A percentile compares a stretch with the other conserved stretches of the same genome.
These are phyloP conservation scores for Conus ventricosus DNA, from an alignment of 1,140 invertebrate genomes.

Conservation along the genomic window DNA sequence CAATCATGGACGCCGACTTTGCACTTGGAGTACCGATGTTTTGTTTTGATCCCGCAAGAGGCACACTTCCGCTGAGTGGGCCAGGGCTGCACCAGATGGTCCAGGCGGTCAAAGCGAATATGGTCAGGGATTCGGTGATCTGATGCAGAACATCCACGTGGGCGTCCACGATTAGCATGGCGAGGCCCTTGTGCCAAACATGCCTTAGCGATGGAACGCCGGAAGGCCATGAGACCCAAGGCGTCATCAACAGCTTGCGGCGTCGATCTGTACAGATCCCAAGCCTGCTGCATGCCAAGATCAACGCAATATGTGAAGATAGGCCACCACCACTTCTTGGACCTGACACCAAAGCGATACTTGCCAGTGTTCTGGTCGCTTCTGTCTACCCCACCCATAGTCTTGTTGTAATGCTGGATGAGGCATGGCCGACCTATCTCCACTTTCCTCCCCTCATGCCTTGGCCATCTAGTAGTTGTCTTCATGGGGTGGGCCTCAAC, in stretches of 20 bases:
- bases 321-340: slow-evolving; percentile 69
- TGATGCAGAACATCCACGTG: neutral
- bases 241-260: neutral
- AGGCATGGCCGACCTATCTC: slow-evolving; percentile 54
- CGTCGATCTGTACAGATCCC: slow-evolving; percentile 54
- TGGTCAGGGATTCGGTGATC: neutral
- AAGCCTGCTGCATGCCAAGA: slow-evolving; percentile 65
- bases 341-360: slow-evolving; percentile 58
- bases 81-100: slow-evolving; percentile 2
- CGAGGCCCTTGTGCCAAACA: neutral
- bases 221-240: neutral
- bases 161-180: neutral
- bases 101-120: neutral
- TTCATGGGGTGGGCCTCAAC: neutral
- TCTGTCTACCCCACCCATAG: slow-evolving; percentile 63
- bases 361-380: slow-evolving; percentile 65
- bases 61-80: slow-evolving; percentile 6
- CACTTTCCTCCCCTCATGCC: slow-evolving; percentile 46
- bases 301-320: slow-evolving; percentile 61
- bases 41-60: slow-evolving; percentile 13
- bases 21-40: neutral
- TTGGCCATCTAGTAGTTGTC: neutral
- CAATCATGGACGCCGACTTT: slow-evolving; percentile 1
- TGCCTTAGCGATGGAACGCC: neutral
- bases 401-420: slow-evolving; percentile 56